Base-by-base conservation (phyloP, 37 sponge, comb jelly and placozoan species). In the Ephydatia muelleri region DNA sequence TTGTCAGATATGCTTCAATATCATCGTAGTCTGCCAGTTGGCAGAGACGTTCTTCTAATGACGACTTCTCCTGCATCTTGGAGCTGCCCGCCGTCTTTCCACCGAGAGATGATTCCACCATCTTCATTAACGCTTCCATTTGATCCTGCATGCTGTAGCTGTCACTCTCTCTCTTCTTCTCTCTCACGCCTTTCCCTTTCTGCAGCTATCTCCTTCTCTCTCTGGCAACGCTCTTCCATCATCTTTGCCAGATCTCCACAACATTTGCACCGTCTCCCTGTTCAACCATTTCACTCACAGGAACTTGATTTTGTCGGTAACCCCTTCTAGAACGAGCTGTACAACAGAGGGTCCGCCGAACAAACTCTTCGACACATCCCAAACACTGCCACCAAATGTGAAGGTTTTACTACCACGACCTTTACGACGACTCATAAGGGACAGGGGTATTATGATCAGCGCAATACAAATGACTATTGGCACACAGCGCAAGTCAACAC, bases 1-100 rank as follows among this genome's bases (percentile, higher is more conserved):
- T 57, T 57, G 57, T 57, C 57, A 57, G 57, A 57, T 57, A 57
- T 57, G 57, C 57, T 57, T 57, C 57, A 57, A 57, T 57, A 57
- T 57, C 57, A 21, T 57, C 57, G 9, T 57, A 14, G 57, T 57
- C 57, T 57, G 57, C 16, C 19, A 57, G 57, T 21, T 57, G 9
- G 57, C 57, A 57, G 57, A 57, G 57, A 11, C 57, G 57, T 57
- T 57, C 57, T 57, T 21, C 57, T 21, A 57, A 57, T 57, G 57
- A 19, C 57, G 57, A 19, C 57, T 57, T 57, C 57, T 57, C 57
- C 57, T 57, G 57, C 57, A 57, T 57, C 57, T 57, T 14, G n/a
- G n/a, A n/a, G n/a, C n/a, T n/a, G 57, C 57, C 57, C 57, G 57
- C 57, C 19, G 57, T 57, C 57, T 57, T 57, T 57, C 57, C 57